Base-by-base conservation (phyloP, 2,797 vertebrate species). In the Enteromius radiatus region DNA sequence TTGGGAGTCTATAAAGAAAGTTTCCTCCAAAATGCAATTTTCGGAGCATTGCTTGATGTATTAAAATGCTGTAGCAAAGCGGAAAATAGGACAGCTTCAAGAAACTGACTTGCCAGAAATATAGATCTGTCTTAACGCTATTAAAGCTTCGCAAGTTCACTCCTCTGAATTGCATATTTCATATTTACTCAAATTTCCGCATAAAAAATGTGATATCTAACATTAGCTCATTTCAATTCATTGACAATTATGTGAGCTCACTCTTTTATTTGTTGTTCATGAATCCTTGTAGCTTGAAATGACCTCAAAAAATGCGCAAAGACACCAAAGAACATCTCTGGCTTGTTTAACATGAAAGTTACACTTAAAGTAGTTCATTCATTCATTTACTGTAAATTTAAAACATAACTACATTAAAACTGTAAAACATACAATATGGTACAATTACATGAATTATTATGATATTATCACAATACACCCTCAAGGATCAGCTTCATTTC, bases 1-100 rank as follows among this genome's bases (percentile, higher is more conserved):
- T 63, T 75, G 68, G 26, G 43, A 81, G 59, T 71, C 26, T 47
- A 63, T 71, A 71, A 71, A n/a, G 26, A 80, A 71, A 47, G 67
- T 36, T 80, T 70, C 26, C 17, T 12, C 19, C 38, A 19, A 71
- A 47, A 80, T 80, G 78, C 54, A 70, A 70, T 80, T 59, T 70
- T 61, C 26, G 11, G 2, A 59, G 61, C 31, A 59, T 43, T 12
- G 54, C 41, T 61, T 71, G 54, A 80, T 68, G 41, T 45, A 70
- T 70, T 59, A 63, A 70, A 64, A 64, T 49, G 56, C 21, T 19
- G 21, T 61, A 47, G 0, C 52, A 80, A 70, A 45, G 26, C 6
- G 56, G 28, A 70, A 59, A 17, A n/a, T 21, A 8, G 6, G 26
- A 43, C 52, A 11, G 23, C 36, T 70, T 73, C 0, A 31, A 59